Percentiles rank a stretch among this genome's conserved stretches.
Conservation (phyloP, 2,113 vertebrate genomes). For the Apistogramma diplotaenia region DNA sequence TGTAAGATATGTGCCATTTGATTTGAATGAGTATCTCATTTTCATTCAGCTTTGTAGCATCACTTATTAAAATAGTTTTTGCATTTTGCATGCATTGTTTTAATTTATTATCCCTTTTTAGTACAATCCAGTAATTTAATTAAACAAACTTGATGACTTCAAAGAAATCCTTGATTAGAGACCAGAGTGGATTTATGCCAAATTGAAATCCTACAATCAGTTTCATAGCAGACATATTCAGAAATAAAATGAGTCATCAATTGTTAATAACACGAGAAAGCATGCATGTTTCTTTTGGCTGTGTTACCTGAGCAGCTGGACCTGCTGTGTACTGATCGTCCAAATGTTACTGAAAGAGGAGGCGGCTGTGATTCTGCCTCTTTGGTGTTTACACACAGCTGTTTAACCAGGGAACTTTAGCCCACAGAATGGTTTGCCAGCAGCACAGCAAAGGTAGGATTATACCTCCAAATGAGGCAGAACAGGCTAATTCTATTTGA, state of each 20-base stretch:
- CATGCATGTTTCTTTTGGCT: background rate
- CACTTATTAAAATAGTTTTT: background rate
- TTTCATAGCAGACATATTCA: background rate
- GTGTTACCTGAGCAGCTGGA: background rate
- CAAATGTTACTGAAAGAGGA: slow-evolving; percentile 10
- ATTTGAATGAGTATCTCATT: background rate
- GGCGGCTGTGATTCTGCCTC: slow-evolving; percentile 12
- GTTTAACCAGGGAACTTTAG: slow-evolving; percentile 50
- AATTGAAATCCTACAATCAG: background rate
- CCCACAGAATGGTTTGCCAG: background rate
- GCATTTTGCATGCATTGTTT: background rate
- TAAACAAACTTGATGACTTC: background rate
- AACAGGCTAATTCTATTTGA: slow-evolving; percentile 69
- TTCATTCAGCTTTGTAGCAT: background rate
- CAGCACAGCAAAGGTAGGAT: background rate
- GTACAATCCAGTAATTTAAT: background rate
- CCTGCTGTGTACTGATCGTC: slow-evolving; percentile 52
- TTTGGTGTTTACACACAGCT: slow-evolving; percentile 55
- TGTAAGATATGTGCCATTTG: background rate
- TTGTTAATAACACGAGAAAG: background rate
- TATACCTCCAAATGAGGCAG: slow-evolving; percentile 67
- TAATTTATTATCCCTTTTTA: background rate
- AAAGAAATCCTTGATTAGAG: background rate
- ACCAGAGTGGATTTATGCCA: background rate
- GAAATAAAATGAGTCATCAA: background rate